phyloP scores from a whole-genome alignment of 2,888 invertebrate species.

The Eurytoma californica region DNA sequence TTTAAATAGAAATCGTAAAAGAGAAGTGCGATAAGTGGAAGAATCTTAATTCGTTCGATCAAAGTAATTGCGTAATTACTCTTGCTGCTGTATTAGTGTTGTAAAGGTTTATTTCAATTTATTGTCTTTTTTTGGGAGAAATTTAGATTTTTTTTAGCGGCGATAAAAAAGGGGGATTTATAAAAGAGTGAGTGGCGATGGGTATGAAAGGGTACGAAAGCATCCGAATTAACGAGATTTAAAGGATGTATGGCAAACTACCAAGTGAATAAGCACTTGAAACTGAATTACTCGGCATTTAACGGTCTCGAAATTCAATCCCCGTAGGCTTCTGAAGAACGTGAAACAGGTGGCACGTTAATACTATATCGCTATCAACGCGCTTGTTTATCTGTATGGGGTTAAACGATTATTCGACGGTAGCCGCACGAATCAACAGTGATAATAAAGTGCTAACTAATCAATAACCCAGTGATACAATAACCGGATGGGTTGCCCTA shows the following conservation, averaged over 20 bases:
- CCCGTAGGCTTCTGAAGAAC: slow-evolving; percentile 52
- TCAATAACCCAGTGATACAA: slow-evolving; percentile 47
- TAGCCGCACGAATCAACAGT: slow-evolving; percentile 40
- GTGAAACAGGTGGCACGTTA: slow-evolving; percentile 56
- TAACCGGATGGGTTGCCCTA: slow-evolving; percentile 8
- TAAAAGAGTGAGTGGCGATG: too few relatives aligned
- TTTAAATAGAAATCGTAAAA: too few relatives aligned
- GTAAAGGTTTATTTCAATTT: too few relatives aligned
- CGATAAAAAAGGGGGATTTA: too few relatives aligned
- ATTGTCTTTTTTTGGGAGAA: too few relatives aligned
- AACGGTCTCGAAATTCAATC: slow-evolving; percentile 56
- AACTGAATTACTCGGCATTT: slow-evolving; percentile 50
- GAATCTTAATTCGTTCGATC: too few relatives aligned
- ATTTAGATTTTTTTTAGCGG: too few relatives aligned
- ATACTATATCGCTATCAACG: slow-evolving; percentile 36
- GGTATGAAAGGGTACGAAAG: too few relatives aligned
- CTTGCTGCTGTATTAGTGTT: too few relatives aligned
- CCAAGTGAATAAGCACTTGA: slow-evolving; percentile 37
- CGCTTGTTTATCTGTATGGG: slow-evolving; percentile 40
- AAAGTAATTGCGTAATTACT: too few relatives aligned
- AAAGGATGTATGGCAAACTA: slow-evolving; percentile 28
- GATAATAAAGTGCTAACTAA: slow-evolving; percentile 48
- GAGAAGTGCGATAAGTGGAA: too few relatives aligned
- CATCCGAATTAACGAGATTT: neutral
- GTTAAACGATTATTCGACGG: slow-evolving; percentile 41